Evolutionary conservation across 2,113 vertebrate genomes (phyloP), one percentile per base, ranked within the genome.

Genomic region (Elephantulus edwardii): DNA sequence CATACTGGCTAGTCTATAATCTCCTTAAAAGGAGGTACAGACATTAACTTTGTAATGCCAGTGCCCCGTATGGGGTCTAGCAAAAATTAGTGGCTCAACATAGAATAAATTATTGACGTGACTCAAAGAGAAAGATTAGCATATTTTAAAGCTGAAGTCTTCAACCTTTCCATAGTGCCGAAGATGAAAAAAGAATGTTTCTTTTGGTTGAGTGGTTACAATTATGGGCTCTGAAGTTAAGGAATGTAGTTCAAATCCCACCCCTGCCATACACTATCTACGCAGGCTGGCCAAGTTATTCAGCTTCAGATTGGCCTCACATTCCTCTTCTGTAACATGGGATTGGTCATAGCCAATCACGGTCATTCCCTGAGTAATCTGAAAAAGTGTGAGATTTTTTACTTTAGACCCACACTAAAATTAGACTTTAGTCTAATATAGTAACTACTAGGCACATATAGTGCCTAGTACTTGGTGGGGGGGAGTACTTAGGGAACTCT

Each of bases 351-450:
- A 38, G 74, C 6, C 50, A n/a, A 20, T 44, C 20, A 33, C 24
- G 5, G 56, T 46, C 22, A 24, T 40, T 66, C 46, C 16, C 48
- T 30, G 28, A 5, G 17, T n/a, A 19, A 19, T 22, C 52, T 46
- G 14, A 79, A 44, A 83, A 46, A 7, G 0, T 62, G 52, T 35
- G 56, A 9, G 48, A 38, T 66, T 50, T 10, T 38, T 35, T 30
- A 8, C 40, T 44, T 38, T 48, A 64, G 8, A 82, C 19, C 38
- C 6, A 6, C 33, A 26, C 6, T 11, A n/a, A n/a, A n/a, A n/a
- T n/a, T n/a, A n/a, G n/a, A n/a, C n/a, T n/a, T n/a, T n/a, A n/a
- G 28, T 40, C 52, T 68, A 50, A 10, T 8, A 28, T 0, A 0
- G 9, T 22, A 20, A 60, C 33, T 86, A 17, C 40, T 35, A 35